Evolutionary conservation across 2,113 vertebrate genomes (phyloP), one percentile per base, ranked within the genome.

Genomic region (Pelobates fuscus): DNA sequence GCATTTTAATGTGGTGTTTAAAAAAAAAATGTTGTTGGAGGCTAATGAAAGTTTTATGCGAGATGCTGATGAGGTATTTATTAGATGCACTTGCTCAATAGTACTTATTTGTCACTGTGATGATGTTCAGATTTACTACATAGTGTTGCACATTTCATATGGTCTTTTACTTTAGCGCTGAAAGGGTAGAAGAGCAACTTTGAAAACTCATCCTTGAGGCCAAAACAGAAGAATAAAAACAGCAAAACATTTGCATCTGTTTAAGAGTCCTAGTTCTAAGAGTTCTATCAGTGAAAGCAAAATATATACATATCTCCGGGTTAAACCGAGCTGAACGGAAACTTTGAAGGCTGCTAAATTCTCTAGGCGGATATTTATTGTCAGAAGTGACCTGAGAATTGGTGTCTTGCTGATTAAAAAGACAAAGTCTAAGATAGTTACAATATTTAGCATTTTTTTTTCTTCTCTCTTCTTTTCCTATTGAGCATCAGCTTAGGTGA

Each of bases 401-500:
- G 76, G 77, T 81, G 81, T 82, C 80, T 81, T 80, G 70, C 17
- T 0, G 82, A 84, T 2, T 80, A 85, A 83, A 83, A 87, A 87
- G 81, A 86, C 84, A 87, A 86, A 90, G 84, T 88, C 84, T 84
- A 81, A 85, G 84, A 87, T 87, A 89, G 94, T 91, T 89, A 89
- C 91, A 87, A 92, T 94, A 92, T 94, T 92, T 88, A 89, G 89
- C 91, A 91, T 86, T 82, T 83, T 15, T 29, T 2, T 60, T 60
- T 60, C 81, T 81, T 79, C 83, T 82, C 83, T 86, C 89, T 88
- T 90, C 78, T 2, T 88, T 88, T 93, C 93, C 92, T 93, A 93
- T 91, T 89, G 94, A 95, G 89, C 92, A 90, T 94, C 94, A 92
- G 95, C 95, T 95, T 92, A 95, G 95, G 95, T 94, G 92, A 91